Evolutionary conservation across 2,113 vertebrate species (phyloP).

Genomic region (Nansenia antarctica): DNA sequence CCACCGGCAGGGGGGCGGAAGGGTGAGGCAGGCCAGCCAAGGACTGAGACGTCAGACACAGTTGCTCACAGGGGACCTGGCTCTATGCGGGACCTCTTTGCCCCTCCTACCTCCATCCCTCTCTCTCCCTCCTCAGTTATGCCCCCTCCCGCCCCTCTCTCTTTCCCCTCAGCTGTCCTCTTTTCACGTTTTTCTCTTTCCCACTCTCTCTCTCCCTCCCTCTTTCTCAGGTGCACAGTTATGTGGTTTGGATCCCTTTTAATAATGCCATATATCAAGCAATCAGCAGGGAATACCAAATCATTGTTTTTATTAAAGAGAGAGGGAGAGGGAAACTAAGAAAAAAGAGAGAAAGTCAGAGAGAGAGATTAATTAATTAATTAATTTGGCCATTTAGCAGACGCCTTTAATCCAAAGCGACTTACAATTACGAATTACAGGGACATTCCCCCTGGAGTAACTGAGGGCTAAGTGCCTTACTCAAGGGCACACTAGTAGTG

Average conservation of each 20-base stretch:
- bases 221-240: slow-evolving; percentile 30
- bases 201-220: not conserved
- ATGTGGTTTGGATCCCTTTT: slow-evolving; percentile 44
- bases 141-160: not conserved
- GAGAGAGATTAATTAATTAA: too few relatives aligned
- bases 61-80: not conserved
- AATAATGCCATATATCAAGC: slow-evolving; percentile 57
- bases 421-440: too few relatives aligned
- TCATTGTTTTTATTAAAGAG: slow-evolving; percentile 49
- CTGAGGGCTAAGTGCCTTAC: too few relatives aligned
- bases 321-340: too few relatives aligned
- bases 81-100: not conserved
- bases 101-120: not conserved
- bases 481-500: too few relatives aligned
- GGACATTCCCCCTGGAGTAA: too few relatives aligned
- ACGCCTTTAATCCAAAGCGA: too few relatives aligned
- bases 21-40: slow-evolving; percentile 27
- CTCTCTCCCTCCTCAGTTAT: not conserved
- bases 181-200: not conserved
- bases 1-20: slow-evolving; percentile 42
- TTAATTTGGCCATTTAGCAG: too few relatives aligned
- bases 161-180: not conserved
- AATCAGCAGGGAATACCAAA: slow-evolving; percentile 51
- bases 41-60: slow-evolving; percentile 19
- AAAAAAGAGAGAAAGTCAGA: not conserved